Percentiles rank a stretch among this genome's conserved stretches.
Evolutionary conservation across 2,113 vertebrate genomes (phyloP).

Genomic region (Bufo gargarizans): DNA sequence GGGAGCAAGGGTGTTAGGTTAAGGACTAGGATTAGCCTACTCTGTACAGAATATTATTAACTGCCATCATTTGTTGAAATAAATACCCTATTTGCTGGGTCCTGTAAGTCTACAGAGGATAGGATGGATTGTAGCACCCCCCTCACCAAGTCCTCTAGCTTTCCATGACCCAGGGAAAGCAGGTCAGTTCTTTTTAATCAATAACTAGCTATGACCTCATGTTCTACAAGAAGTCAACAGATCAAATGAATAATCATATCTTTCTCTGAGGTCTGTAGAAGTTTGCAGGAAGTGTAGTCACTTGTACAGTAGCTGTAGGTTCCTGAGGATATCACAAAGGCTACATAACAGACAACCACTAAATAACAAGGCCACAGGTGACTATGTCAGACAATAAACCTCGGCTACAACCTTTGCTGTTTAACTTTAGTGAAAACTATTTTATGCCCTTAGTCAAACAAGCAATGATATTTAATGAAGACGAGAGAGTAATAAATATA

Average conservation of each 20-base stretch:
- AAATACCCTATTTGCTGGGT: neutral
- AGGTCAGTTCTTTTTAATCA: neutral
- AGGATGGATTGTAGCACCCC: neutral
- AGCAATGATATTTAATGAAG: neutral
- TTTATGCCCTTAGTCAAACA: constrained; percentile 15
- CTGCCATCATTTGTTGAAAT: neutral
- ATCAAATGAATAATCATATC: neutral
- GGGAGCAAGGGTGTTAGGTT: too few relatives aligned
- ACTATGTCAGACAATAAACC: neutral
- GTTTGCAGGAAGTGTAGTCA: neutral
- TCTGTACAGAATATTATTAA: neutral
- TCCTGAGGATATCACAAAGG: neutral
- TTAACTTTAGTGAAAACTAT: constrained; percentile 9
- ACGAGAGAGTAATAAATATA: constrained; percentile 14
- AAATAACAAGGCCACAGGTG: neutral
- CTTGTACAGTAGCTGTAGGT: neutral
- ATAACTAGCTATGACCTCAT: neutral
- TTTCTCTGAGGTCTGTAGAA: neutral
- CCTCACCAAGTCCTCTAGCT: neutral
- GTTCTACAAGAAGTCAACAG: neutral
- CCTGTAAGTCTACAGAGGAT: neutral
- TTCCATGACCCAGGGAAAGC: neutral
- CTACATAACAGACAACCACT: neutral
- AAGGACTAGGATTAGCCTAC: too few relatives aligned
- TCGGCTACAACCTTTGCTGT: neutral